Evolutionary conservation across 2,888 invertebrate genomes (phyloP).

Genomic region (Philhelius pedissequus): DNA sequence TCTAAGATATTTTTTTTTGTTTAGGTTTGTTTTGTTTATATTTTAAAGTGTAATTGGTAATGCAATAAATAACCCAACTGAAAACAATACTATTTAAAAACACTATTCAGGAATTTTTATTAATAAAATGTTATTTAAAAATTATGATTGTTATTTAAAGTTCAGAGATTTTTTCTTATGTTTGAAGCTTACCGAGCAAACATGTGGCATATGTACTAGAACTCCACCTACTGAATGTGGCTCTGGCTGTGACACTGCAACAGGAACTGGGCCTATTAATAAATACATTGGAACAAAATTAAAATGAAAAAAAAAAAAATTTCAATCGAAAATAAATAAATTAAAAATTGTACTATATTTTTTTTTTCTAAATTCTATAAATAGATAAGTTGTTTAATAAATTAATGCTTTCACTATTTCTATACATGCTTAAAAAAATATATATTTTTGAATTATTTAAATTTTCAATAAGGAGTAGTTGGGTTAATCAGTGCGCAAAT

Average conservation of each 20-base stretch:
- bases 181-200: constrained; percentile 83
- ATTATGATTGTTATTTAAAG: constrained; percentile 12
- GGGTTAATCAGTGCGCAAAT: not conserved
- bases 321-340: no score
- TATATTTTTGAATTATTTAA: not conserved
- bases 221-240: constrained; percentile 90
- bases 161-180: not conserved
- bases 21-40: constrained; percentile 12
- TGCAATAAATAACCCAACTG: constrained; percentile 50
- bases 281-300: not conserved
- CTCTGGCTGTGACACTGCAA: constrained; percentile 83
- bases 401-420: not conserved
- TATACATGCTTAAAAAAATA: not conserved
- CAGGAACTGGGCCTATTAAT: constrained; percentile 79
- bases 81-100: constrained; percentile 33
- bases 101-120: constrained; percentile 1
- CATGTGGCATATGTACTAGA: constrained; percentile 95
- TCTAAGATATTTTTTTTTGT: not conserved
- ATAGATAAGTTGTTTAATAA: not conserved
- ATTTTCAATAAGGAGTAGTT: not conserved
- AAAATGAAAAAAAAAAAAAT: not conserved
- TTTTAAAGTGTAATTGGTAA: constrained; percentile 43
- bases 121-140: constrained; percentile 35
- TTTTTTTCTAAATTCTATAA: not conserved
- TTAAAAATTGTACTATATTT: no score